A percentile compares a stretch with the other conserved stretches of the same genome.
Evolutionary conservation across 2,797 vertebrate genomes (phyloP).

Genomic region (Etheostoma perlongum): DNA sequence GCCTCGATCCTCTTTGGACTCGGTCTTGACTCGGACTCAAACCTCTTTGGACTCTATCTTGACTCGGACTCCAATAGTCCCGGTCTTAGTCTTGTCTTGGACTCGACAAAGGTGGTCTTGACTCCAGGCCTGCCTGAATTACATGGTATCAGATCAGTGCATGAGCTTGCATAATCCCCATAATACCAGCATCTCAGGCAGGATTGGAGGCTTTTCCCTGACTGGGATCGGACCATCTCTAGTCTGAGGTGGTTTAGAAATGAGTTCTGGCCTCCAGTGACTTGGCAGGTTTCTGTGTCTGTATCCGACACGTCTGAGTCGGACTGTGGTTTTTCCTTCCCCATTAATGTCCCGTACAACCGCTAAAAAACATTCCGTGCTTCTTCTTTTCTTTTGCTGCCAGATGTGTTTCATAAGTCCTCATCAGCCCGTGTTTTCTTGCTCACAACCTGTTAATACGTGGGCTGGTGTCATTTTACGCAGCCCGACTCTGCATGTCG

Average conservation of each 20-base stretch:
- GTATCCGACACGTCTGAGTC: constrained; percentile 11
- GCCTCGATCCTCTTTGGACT: too few relatives aligned
- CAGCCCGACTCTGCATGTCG: constrained; percentile 28
- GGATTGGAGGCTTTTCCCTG: too few relatives aligned
- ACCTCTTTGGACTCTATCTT: too few relatives aligned
- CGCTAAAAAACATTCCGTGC: constrained; percentile 22
- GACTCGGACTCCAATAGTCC: too few relatives aligned
- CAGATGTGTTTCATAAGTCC: constrained; percentile 56
- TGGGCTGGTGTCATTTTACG: constrained; percentile 48
- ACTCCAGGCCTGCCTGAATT: too few relatives aligned
- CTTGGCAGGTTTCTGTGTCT: constrained; percentile 22
- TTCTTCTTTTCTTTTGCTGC: constrained; percentile 21
- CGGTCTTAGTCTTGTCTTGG: too few relatives aligned
- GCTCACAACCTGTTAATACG: constrained; percentile 47
- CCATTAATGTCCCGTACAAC: constrained; percentile 1
- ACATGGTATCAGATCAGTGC: too few relatives aligned
- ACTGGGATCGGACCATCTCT: too few relatives aligned
- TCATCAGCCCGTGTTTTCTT: constrained; percentile 38
- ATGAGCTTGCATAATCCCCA: too few relatives aligned
- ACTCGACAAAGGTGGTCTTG: too few relatives aligned
- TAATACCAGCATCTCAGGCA: too few relatives aligned
- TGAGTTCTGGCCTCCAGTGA: constrained; percentile 37
- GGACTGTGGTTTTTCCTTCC: constrained; percentile 18
- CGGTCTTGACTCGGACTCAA: too few relatives aligned
- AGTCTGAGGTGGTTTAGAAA: constrained; percentile 26